phyloP scores from a whole-genome alignment of 2,888 invertebrate genomes.

The Odontothrips loti region DNA sequence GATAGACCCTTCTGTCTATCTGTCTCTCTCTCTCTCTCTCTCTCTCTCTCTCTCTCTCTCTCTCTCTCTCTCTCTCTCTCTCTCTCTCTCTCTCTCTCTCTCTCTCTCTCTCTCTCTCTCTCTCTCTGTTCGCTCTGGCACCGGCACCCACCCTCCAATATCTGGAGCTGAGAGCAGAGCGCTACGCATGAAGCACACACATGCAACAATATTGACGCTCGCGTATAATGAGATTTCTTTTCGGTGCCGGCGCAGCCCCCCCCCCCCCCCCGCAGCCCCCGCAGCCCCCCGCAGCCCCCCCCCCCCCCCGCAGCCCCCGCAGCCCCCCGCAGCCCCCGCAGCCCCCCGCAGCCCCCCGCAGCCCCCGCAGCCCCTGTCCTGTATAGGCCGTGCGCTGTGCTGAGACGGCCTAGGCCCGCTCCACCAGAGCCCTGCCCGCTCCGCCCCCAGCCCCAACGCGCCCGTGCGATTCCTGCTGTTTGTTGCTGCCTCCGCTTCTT shows the following conservation, averaged over 20 bases:
- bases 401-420: neutral
- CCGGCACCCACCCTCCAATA: too few species aligned
- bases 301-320: neutral
- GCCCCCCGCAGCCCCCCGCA: neutral
- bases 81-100: neutral
- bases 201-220: slow-evolving; percentile 19
- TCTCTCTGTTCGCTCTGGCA: neutral
- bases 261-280: neutral
- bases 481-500: neutral
- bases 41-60: slow-evolving; percentile 10
- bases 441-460: neutral
- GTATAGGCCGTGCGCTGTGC: too few species aligned
- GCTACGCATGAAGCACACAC: neutral
- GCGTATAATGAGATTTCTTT: slow-evolving; percentile 20
- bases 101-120: neutral
- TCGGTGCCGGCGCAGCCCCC: neutral
- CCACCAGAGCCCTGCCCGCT: neutral
- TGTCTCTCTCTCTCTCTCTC: too few species aligned
- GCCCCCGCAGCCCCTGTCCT: neutral
- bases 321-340: too few species aligned
- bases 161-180: too few species aligned
- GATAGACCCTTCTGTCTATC: too few species aligned
- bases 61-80: neutral
- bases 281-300: neutral
- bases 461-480: neutral